A percentile compares a stretch with the other conserved stretches of the same genome.
Conservation (phyloP, 2,797 vertebrate species). For the Danionella dracula region DNA sequence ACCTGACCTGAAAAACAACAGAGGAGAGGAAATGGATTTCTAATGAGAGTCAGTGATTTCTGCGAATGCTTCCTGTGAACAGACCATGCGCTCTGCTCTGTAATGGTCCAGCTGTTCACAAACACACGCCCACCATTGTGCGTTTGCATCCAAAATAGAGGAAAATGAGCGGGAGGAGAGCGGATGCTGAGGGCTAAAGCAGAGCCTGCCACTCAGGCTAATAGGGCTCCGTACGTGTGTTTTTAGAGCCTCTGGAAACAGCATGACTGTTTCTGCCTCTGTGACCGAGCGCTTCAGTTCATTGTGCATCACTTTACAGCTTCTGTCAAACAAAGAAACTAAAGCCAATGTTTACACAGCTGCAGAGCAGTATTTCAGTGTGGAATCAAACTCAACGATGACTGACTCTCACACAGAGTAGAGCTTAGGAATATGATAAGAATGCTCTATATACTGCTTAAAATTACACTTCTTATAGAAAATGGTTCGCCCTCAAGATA, state of each 20-base stretch:
- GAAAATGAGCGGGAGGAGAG: conserved; percentile 20
- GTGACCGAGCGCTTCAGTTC: background rate
- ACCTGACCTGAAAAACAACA: background rate
- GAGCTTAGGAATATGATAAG: no score
- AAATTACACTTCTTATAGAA: no score
- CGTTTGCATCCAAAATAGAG: conserved; percentile 17
- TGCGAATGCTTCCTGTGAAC: background rate
- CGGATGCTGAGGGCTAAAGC: conserved; percentile 17
- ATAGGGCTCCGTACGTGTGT: background rate
- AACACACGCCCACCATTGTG: conserved; percentile 12
- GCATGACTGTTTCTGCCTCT: background rate
- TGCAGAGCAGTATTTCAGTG: no score
- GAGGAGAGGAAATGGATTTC: background rate
- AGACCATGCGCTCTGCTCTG: background rate
- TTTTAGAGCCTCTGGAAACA: background rate
- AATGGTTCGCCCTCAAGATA: no score
- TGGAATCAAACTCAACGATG: no score
- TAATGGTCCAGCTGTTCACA: conserved; percentile 27
- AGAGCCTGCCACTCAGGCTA: background rate
- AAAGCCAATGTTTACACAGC: background rate
- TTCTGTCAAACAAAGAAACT: background rate
- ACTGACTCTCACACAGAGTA: no score
- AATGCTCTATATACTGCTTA: no score
- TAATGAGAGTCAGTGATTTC: background rate
- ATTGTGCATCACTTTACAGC: background rate